These are phyloP conservation scores for Psettodes erumei DNA, from an alignment of 2,113 vertebrate genomes.

Conservation along the genomic window DNA sequence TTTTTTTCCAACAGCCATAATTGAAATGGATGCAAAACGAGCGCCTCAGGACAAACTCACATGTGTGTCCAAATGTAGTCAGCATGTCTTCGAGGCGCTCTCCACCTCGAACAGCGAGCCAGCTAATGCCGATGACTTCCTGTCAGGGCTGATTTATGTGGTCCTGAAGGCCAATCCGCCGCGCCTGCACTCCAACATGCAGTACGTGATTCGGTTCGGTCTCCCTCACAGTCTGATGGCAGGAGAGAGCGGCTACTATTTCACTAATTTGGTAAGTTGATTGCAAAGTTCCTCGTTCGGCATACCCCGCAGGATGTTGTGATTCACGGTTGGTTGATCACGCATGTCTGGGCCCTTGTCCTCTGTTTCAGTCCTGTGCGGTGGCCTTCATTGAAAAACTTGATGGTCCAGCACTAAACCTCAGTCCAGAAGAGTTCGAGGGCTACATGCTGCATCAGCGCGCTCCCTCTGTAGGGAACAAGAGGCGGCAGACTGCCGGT, in stretches of 20 bases:
- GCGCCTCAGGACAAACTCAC: slow-evolving; percentile 86
- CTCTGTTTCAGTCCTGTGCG: slow-evolving; percentile 80
- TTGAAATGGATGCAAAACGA: slow-evolving; percentile 86
- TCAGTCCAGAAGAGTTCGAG: slow-evolving; percentile 82
- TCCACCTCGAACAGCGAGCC: slow-evolving; percentile 78
- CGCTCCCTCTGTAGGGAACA: slow-evolving; percentile 19
- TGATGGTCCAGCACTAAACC: slow-evolving; percentile 82
- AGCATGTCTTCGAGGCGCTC: slow-evolving; percentile 82
- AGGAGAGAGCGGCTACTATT: slow-evolving; percentile 86
- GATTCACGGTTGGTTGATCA: background rate
- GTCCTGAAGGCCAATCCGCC: slow-evolving; percentile 85
- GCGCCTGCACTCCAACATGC: slow-evolving; percentile 85
- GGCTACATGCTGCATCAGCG: slow-evolving; percentile 79
- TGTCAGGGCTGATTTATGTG: slow-evolving; percentile 83
- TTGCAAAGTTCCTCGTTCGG: background rate
- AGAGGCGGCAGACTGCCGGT: slow-evolving; percentile 53
- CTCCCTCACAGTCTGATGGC: slow-evolving; percentile 85
- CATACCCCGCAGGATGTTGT: background rate
- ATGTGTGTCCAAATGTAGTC: slow-evolving; percentile 83
- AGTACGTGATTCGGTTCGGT: slow-evolving; percentile 86
- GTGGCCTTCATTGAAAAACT: slow-evolving; percentile 86
- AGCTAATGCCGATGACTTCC: slow-evolving; percentile 85
- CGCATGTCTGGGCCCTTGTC: background rate
- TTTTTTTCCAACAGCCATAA: slow-evolving; percentile 75
- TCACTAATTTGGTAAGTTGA: slow-evolving; percentile 84